phyloP scores from a whole-genome alignment of 2,888 invertebrate genomes.

The Busseola fusca region DNA sequence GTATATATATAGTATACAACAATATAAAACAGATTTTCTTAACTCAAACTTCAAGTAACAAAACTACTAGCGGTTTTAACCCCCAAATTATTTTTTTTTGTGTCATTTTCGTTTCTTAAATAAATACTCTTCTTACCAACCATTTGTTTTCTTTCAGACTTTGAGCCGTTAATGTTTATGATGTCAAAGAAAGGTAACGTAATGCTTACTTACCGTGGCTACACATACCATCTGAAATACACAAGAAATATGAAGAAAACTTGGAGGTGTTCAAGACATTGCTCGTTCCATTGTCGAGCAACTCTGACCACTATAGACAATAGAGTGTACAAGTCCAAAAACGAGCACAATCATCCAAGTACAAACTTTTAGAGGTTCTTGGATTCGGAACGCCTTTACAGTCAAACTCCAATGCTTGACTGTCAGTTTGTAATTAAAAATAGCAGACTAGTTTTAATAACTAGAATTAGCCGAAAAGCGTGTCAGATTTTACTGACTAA shows the following conservation, averaged over 20 bases:
- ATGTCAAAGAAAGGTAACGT: constrained; percentile 54
- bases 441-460: too few relatives aligned
- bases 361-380: constrained; percentile 6
- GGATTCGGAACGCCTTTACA: background rate
- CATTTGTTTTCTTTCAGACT: constrained; percentile 20
- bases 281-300: constrained; percentile 49
- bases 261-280: constrained; percentile 62
- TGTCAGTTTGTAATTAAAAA: too few relatives aligned
- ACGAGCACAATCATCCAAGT: constrained; percentile 54
- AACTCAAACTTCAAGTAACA: too few relatives aligned
- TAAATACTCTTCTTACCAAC: background rate
- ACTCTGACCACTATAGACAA: constrained; percentile 54
- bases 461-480: too few relatives aligned
- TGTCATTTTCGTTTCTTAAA: background rate
- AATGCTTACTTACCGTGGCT: constrained; percentile 53
- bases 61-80: background rate
- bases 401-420: too few relatives aligned
- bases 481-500: too few relatives aligned
- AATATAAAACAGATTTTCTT: too few relatives aligned
- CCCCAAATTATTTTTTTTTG: background rate
- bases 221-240: constrained; percentile 55
- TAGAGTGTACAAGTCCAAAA: constrained; percentile 30
- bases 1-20: too few relatives aligned
- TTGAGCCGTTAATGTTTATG: constrained; percentile 28
- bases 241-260: constrained; percentile 50